Conservation (phyloP, 2,113 vertebrate species). For the Indicator maculatus region DNA sequence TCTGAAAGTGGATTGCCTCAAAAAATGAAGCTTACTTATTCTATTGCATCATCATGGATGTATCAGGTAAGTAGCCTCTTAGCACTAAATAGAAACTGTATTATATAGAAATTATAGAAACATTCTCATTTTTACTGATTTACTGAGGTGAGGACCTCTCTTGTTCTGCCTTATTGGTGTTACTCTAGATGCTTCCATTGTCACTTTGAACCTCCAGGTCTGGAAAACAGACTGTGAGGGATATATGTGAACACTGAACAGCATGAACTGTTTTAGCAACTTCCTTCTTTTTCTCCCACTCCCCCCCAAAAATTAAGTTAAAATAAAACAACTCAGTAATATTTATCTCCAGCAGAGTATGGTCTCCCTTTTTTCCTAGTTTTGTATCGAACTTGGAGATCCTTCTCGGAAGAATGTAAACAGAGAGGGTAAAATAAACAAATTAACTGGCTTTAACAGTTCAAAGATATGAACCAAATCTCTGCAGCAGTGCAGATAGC, state of each 20-base stretch:
- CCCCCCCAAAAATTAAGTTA: background rate
- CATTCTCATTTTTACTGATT: background rate
- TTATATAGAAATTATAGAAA: background rate
- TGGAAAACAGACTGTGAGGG: background rate
- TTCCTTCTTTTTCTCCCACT: background rate
- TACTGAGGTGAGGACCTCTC: background rate
- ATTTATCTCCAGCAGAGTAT: background rate
- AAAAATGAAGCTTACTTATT: background rate
- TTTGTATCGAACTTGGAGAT: background rate
- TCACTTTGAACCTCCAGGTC: background rate
- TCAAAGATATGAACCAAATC: background rate
- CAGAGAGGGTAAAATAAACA: conserved; percentile 18
- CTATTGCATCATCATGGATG: background rate
- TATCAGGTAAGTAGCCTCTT: background rate
- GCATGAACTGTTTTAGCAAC: background rate
- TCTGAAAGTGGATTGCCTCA: background rate
- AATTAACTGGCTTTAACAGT: background rate
- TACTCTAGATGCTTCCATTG: background rate
- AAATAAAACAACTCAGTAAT: background rate
- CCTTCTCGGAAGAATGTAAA: conserved; percentile 5
- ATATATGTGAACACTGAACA: background rate
- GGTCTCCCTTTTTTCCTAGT: background rate
- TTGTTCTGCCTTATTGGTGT: background rate
- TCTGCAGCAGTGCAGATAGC: background rate
- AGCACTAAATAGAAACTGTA: background rate